These are phyloP conservation scores for Bombus sylvicola DNA, from an alignment of 1,140 invertebrate genomes.

Conservation along the genomic window DNA sequence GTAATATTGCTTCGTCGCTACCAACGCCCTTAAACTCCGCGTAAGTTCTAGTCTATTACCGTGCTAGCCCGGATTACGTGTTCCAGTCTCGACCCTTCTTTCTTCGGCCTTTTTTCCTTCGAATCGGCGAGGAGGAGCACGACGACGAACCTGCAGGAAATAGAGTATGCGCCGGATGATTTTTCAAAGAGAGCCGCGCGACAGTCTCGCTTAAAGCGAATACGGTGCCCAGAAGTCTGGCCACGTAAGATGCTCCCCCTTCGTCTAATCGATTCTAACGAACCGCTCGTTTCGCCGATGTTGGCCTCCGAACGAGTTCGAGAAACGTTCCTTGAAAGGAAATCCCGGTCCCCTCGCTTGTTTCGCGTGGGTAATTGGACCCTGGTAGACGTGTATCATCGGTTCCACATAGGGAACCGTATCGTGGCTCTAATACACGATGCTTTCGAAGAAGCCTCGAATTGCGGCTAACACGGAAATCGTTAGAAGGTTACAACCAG, in stretches of 20 bases:
- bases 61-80: conserved; percentile 49
- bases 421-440: background rate
- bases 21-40: conserved; percentile 59
- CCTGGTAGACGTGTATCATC: conserved; percentile 6
- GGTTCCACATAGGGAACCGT: background rate
- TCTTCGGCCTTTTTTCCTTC: background rate
- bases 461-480: background rate
- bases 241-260: conserved; percentile 7
- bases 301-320: background rate
- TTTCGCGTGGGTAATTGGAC: conserved; percentile 21
- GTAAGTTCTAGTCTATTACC: conserved; percentile 68
- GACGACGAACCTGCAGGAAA: conserved; percentile 39
- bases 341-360: conserved; percentile 23
- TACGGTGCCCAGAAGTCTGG: background rate
- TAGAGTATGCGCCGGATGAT: conserved; percentile 55
- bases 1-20: conserved; percentile 69
- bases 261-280: conserved; percentile 43
- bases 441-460: background rate
- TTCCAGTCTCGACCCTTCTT: background rate
- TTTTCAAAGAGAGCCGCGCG: conserved; percentile 33
- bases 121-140: background rate
- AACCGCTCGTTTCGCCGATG: conserved; percentile 27
- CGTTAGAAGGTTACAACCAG: background rate
- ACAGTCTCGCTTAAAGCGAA: background rate
- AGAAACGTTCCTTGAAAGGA: conserved; percentile 17